Evolutionary conservation across 2,888 invertebrate species (phyloP).

Genomic region (Leptura quadrifasciata): DNA sequence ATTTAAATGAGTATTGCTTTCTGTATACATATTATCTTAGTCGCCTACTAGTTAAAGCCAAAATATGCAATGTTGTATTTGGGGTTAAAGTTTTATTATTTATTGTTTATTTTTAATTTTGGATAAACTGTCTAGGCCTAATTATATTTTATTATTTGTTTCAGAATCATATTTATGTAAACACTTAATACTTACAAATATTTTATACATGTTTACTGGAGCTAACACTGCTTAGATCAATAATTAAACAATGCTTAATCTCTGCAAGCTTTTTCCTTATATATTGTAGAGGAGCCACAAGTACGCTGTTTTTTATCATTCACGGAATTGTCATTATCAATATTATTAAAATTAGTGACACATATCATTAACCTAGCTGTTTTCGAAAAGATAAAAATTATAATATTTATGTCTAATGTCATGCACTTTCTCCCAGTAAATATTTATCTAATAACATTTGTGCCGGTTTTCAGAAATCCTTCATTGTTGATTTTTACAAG

Average conservation of each 20-base stretch:
- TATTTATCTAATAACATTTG: neutral
- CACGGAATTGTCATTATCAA: conserved; percentile 6
- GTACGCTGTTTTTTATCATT: conserved; percentile 12
- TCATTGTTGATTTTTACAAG: no score
- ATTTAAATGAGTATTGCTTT: no score
- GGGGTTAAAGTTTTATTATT: no score
- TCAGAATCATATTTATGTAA: neutral
- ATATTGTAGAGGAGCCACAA: neutral
- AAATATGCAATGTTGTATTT: no score
- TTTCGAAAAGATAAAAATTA: conserved; percentile 17
- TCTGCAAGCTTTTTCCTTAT: conserved; percentile 5
- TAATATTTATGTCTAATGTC: neutral
- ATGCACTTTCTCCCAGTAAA: neutral
- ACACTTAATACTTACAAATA: conserved; percentile 14
- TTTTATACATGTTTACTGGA: neutral
- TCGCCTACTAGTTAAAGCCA: no score
- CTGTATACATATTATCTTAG: no score
- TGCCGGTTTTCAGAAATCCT: neutral
- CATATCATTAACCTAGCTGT: conserved; percentile 10
- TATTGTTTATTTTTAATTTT: neutral
- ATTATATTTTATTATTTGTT: neutral
- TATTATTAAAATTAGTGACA: conserved; percentile 24
- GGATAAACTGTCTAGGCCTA: neutral
- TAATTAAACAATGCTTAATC: neutral
- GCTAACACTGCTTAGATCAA: neutral